Percentiles rank a stretch among this genome's conserved stretches.
Evolutionary conservation across 2,797 vertebrate species (phyloP).

Genomic region (Poeciliopsis infans): DNA sequence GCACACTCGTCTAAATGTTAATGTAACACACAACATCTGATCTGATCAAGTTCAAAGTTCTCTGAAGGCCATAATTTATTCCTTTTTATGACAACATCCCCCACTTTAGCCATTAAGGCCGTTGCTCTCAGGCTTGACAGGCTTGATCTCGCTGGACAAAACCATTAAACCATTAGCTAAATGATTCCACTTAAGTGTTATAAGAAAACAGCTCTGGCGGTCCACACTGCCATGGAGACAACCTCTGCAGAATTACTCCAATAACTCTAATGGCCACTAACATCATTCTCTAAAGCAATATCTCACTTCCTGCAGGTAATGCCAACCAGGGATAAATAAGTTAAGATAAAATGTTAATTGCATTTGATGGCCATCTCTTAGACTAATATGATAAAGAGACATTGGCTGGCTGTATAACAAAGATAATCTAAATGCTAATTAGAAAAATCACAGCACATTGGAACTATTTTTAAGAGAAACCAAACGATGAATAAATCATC

Average conservation of each 20-base stretch:
- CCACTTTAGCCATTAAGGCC: slow-evolving; percentile 63
- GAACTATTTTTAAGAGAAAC: slow-evolving; percentile 79
- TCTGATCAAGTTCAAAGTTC: slow-evolving; percentile 49
- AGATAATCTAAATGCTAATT: slow-evolving; percentile 87
- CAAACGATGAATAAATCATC: slow-evolving; percentile 78
- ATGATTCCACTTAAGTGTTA: slow-evolving; percentile 75
- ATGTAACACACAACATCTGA: slow-evolving; percentile 38
- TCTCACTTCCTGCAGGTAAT: slow-evolving; percentile 82
- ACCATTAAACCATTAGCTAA: slow-evolving; percentile 75
- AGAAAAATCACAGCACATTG: slow-evolving; percentile 80
- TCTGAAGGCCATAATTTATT: slow-evolving; percentile 45
- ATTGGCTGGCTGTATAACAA: slow-evolving; percentile 82
- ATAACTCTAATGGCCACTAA: slow-evolving; percentile 85
- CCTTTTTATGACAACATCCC: slow-evolving; percentile 40
- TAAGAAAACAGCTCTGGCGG: slow-evolving; percentile 64
- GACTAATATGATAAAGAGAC: slow-evolving; percentile 83
- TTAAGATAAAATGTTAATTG: slow-evolving; percentile 87
- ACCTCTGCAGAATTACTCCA: slow-evolving; percentile 80
- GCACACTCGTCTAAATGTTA: slow-evolving; percentile 31
- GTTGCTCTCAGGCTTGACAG: slow-evolving; percentile 54
- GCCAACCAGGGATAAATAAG: slow-evolving; percentile 83
- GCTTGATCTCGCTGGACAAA: slow-evolving; percentile 65
- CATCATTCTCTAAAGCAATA: slow-evolving; percentile 83
- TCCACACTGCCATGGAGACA: slow-evolving; percentile 70
- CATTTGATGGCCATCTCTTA: slow-evolving; percentile 84